These are phyloP conservation scores for Suricata suricatta DNA, from an alignment of 2,113 vertebrate species.

Conservation along the genomic window DNA sequence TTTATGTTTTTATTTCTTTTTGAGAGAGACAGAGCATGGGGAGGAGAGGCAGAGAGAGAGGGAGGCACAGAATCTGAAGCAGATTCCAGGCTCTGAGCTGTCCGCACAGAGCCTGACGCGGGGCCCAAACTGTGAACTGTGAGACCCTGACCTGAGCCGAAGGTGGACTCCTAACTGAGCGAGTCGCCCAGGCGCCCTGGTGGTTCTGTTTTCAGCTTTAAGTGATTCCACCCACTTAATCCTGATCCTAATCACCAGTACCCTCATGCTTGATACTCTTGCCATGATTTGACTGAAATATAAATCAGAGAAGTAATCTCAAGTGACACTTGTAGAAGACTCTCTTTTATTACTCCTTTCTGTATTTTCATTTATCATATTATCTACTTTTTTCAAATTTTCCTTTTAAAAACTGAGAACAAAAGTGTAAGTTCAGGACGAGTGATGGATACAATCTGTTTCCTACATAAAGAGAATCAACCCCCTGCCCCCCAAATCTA, in stretches of 20 bases:
- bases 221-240: background rate
- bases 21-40: no score
- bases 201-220: background rate
- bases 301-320: background rate
- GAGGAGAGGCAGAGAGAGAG: no score
- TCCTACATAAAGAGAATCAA: background rate
- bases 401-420: conserved; percentile 1
- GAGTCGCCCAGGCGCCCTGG: no score
- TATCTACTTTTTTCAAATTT: background rate
- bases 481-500: background rate
- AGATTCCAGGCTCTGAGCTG: no score
- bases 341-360: background rate
- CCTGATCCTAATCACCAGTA: background rate
- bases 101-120: no score
- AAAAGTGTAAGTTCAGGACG: background rate
- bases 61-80: no score
- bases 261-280: background rate
- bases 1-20: no score
- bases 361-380: background rate
- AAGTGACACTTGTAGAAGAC: background rate
- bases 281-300: background rate
- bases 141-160: no score
- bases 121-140: no score
- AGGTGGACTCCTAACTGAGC: no score
- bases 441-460: background rate